phyloP scores from a whole-genome alignment of 2,113 vertebrate genomes.

The Antechinus flavipes region DNA sequence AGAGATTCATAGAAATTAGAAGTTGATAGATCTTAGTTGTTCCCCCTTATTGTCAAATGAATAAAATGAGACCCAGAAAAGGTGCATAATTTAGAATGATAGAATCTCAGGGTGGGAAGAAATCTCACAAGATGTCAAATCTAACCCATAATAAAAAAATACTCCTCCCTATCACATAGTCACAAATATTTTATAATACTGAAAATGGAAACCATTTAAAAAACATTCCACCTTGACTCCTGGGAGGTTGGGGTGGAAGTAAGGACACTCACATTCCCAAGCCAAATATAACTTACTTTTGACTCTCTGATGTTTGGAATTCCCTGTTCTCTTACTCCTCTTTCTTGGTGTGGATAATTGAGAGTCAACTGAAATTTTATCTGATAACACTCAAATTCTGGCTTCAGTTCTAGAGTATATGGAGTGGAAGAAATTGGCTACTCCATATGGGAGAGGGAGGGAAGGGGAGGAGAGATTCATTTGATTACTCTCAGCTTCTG shows the following conservation, averaged over 20 bases:
- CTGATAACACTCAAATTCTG: slow-evolving; percentile 19
- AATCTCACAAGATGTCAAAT: background rate
- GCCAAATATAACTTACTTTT: slow-evolving; percentile 31
- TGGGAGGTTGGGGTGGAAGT: background rate
- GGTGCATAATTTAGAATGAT: background rate
- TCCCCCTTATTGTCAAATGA: background rate
- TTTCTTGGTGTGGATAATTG: slow-evolving; percentile 15
- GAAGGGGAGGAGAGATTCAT: slow-evolving; percentile 16
- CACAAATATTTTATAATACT: background rate
- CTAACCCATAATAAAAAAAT: background rate
- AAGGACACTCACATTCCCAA: slow-evolving; percentile 7
- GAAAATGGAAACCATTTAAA: background rate
- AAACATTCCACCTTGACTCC: background rate
- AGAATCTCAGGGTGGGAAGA: background rate
- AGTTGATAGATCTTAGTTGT: background rate
- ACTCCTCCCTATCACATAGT: background rate
- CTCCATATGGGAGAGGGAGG: slow-evolving; percentile 19
- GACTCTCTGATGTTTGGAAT: slow-evolving; percentile 46
- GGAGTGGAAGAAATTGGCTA: slow-evolving; percentile 50
- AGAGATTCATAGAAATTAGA: background rate
- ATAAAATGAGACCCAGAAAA: background rate
- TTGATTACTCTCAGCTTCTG: slow-evolving; percentile 37
- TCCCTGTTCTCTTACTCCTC: slow-evolving; percentile 46
- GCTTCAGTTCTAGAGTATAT: background rate
- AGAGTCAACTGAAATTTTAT: slow-evolving; percentile 40